Conservation (phyloP, 2,888 invertebrate species). For the Caenorhabditis sp. region DNA sequence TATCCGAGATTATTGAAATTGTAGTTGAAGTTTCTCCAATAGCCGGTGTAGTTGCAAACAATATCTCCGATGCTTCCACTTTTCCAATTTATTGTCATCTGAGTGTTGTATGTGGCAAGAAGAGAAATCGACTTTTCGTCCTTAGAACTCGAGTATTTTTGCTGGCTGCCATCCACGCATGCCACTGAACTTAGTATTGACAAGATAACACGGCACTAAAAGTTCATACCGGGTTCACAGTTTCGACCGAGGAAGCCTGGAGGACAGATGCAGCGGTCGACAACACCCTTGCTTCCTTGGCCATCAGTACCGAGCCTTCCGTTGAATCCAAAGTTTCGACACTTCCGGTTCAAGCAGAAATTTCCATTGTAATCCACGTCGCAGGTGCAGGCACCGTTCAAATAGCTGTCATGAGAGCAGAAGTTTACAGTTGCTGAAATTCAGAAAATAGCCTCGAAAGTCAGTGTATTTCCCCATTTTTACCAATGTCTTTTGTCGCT, state of each 20-base stretch:
- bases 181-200: slow-evolving; percentile 12
- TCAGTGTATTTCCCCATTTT: neutral
- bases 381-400: slow-evolving; percentile 11
- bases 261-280: slow-evolving; percentile 41
- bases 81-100: slow-evolving; percentile 20
- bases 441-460: neutral
- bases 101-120: slow-evolving; percentile 25
- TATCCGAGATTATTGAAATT: slow-evolving; percentile 1
- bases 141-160: neutral
- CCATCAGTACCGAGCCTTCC: neutral
- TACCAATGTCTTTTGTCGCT: slow-evolving; percentile 9
- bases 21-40: slow-evolving; percentile 33
- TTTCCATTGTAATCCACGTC: slow-evolving; percentile 24
- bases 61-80: slow-evolving; percentile 14
- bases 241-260: slow-evolving; percentile 41
- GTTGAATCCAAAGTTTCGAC: slow-evolving; percentile 39
- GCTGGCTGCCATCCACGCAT: slow-evolving; percentile 21
- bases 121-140: slow-evolving; percentile 32
- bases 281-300: neutral
- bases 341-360: slow-evolving; percentile 26
- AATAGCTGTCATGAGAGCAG: slow-evolving; percentile 43
- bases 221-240: slow-evolving; percentile 50
- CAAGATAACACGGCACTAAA: neutral
- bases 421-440: slow-evolving; percentile 20
- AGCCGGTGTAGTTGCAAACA: slow-evolving; percentile 29